Percentiles rank a stretch among this genome's conserved stretches.
Conservation (phyloP, 1,140 invertebrate genomes). For the Cyclina sinensis region DNA sequence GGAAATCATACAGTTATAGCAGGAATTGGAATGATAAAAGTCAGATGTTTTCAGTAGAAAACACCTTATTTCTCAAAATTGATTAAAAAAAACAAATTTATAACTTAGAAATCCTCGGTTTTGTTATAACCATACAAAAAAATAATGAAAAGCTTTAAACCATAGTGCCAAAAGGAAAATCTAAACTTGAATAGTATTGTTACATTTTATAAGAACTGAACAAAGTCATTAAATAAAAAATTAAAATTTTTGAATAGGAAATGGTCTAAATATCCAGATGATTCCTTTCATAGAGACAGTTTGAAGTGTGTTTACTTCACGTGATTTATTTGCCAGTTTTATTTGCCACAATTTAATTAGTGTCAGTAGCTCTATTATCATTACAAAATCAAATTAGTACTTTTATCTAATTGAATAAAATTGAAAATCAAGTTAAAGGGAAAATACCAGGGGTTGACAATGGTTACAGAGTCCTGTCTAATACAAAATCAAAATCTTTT, state of each 20-base stretch:
- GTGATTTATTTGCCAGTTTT: conserved; percentile 18
- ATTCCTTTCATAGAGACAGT: not conserved
- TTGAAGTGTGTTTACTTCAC: conserved; percentile 11
- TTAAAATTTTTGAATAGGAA: not conserved
- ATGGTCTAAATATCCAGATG: not conserved
- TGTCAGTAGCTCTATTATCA: not conserved
- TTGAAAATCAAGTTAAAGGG: not conserved
- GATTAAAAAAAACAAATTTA: no score
- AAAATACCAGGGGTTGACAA: not conserved
- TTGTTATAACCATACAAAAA: no score
- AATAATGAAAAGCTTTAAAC: no score
- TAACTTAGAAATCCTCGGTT: no score
- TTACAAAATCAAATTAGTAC: conserved; percentile 10
- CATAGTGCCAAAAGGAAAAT: conserved; percentile 1
- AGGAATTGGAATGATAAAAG: no score
- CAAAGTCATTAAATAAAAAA: not conserved
- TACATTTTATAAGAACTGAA: not conserved
- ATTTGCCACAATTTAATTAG: conserved; percentile 26
- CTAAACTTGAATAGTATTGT: not conserved
- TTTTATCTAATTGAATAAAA: not conserved
- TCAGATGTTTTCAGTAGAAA: no score
- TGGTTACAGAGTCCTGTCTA: not conserved
- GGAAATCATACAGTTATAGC: no score
- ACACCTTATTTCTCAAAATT: no score
- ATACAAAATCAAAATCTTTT: no score